These are phyloP conservation scores for Anolis carolinensis DNA, from an alignment of 2,113 vertebrate genomes.

Conservation along the genomic window DNA sequence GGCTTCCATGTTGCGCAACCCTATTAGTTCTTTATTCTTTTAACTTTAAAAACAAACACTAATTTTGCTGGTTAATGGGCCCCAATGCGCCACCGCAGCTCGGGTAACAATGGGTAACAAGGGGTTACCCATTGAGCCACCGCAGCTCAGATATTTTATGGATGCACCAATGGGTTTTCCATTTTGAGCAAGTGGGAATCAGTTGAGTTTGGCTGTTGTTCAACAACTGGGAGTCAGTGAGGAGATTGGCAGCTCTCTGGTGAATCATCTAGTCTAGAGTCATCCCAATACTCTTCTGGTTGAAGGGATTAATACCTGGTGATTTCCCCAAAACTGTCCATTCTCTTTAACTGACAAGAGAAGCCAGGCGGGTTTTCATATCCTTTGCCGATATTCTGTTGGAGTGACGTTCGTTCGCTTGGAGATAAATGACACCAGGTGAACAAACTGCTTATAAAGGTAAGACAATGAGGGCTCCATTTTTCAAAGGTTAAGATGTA, in stretches of 20 bases:
- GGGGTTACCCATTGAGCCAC: too few relatives aligned
- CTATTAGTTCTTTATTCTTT: neutral
- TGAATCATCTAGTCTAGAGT: too few relatives aligned
- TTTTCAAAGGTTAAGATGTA: constrained; percentile 83
- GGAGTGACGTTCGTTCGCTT: constrained; percentile 76
- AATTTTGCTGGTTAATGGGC: neutral
- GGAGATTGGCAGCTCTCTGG: too few relatives aligned
- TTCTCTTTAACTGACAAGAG: rapidly evolving
- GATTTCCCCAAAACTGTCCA: neutral
- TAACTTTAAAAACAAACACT: neutral
- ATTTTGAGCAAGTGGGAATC: too few relatives aligned
- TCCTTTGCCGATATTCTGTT: constrained; percentile 57
- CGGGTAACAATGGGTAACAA: too few relatives aligned
- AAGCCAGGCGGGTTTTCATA: constrained; percentile 59
- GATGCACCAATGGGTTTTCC: too few relatives aligned
- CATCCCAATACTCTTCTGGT: too few relatives aligned
- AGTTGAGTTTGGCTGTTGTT: too few relatives aligned
- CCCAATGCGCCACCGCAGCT: too few relatives aligned
- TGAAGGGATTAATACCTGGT: too few relatives aligned
- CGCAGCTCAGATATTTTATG: too few relatives aligned
- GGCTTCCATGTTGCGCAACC: neutral
- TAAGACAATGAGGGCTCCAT: constrained; percentile 79
- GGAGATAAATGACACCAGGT: constrained; percentile 74
- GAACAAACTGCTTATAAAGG: constrained; percentile 84
- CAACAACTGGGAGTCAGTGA: too few relatives aligned